Conservation (phyloP, 2,113 vertebrate species). For the Zootoca vivipara region DNA sequence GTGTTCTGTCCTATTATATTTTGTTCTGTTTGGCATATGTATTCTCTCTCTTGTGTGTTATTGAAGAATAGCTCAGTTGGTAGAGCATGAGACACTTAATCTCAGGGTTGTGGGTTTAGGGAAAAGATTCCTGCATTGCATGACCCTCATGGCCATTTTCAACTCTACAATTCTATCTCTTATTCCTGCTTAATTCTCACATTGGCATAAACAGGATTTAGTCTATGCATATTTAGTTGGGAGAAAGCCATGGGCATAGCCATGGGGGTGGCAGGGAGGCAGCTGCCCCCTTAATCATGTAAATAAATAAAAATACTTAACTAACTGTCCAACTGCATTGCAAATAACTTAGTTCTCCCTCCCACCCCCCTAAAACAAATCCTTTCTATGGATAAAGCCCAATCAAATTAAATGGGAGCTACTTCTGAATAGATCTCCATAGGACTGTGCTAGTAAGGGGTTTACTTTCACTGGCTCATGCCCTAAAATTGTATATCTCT, state of each 20-base stretch:
- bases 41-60: not conserved
- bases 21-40: not conserved
- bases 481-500: conserved; percentile 8
- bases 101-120: no score
- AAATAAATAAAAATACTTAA: no score
- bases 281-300: no score
- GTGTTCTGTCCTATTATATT: not conserved
- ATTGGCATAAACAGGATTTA: not conserved
- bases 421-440: not conserved
- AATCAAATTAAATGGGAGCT: not conserved
- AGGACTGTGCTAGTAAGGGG: not conserved
- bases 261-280: no score
- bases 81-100: no score
- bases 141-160: no score
- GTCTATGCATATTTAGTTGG: not conserved
- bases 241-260: not conserved
- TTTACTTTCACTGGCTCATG: not conserved
- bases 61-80: no score
- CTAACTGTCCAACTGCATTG: no score
- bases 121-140: no score
- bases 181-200: not conserved
- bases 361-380: no score
- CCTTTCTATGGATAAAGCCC: not conserved
- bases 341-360: no score
- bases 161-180: no score